Base-by-base conservation (phyloP, 2,888 invertebrate species). In the Andrena praecox region DNA sequence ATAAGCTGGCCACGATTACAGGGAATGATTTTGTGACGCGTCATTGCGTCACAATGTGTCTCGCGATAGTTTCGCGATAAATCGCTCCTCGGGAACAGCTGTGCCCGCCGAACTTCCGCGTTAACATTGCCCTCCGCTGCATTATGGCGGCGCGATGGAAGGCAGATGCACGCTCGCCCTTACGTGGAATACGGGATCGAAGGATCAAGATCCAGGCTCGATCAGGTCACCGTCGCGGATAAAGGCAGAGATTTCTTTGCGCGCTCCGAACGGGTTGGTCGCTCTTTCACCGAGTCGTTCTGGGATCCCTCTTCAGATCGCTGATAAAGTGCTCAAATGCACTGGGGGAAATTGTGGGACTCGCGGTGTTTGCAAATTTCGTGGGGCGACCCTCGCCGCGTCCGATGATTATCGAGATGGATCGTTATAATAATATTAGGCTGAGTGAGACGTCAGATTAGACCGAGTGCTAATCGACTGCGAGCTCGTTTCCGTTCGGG, bases 201-300 rank as follows among this genome's bases (percentile, higher is more conserved):
- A 79, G 77, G 85, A 90, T 88, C 85, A 80, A 90, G 87, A 89
- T 90, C 78, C 69, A 52, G 75, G 77, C 76, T 35, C 67, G 71
- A 72, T 60, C 72, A 84, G 74, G 86, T 89, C 73, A 74, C 77
- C 71, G 68, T 20, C 82, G 59, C 67, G 82, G 79, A 79, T 77
- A 82, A 77, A 31, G 50, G 50, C 35, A 31, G 62, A 59, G 60
- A 66, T 69, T 70, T 77, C 79, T 62, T 71, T 50, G 67, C 66
- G n/a, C 73, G 67, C 20, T 20, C 52, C 27, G 68, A 56, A 48
- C 24, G 52, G 56, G 63, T 66, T 62, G 50, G 20, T 52, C 31
- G 42, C 66, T 67, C 74, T 84, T 70, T 68, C 62, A 29, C 52
- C 67, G 60, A 76, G 64, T 33, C 20, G 70, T 50, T 67, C 33